phyloP scores from a whole-genome alignment of 2,113 vertebrate species.

The Corynorhinus townsendii region DNA sequence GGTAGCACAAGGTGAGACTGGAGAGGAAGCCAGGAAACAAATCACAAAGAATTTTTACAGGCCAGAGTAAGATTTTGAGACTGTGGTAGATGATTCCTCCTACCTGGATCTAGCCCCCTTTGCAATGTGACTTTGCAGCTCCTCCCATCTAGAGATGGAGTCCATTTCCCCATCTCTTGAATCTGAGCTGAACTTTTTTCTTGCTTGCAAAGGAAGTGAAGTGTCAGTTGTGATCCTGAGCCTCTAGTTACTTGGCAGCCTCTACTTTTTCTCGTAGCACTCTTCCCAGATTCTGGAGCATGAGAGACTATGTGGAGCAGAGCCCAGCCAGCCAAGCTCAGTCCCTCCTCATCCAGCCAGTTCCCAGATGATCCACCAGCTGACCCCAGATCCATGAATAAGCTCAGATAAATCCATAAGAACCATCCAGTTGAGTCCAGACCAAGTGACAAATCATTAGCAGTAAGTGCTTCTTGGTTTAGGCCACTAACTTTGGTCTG shows the following conservation, averaged over 20 bases:
- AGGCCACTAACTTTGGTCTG: neutral
- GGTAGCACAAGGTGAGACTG: neutral
- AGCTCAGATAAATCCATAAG: neutral
- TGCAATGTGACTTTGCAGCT: neutral
- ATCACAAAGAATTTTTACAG: neutral
- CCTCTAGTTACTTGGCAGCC: neutral
- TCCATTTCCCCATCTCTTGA: neutral
- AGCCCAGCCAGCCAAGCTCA: neutral
- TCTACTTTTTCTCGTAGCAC: neutral
- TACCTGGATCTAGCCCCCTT: neutral
- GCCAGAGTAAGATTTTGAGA: neutral
- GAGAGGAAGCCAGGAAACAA: neutral
- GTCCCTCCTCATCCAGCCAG: neutral
- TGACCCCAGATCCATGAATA: neutral
- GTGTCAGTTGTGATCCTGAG: neutral
- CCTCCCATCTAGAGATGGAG: neutral
- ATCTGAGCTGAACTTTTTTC: neutral
- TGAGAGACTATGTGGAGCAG: neutral
- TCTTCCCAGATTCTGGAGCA: neutral
- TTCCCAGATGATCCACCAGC: neutral
- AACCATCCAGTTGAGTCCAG: neutral
- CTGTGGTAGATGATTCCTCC: fast-evolving
- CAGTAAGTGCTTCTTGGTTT: neutral
- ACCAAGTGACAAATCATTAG: neutral
- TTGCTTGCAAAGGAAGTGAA: neutral